phyloP scores from a whole-genome alignment of 2,888 invertebrate genomes.

The Lycocerus yunnanus region DNA sequence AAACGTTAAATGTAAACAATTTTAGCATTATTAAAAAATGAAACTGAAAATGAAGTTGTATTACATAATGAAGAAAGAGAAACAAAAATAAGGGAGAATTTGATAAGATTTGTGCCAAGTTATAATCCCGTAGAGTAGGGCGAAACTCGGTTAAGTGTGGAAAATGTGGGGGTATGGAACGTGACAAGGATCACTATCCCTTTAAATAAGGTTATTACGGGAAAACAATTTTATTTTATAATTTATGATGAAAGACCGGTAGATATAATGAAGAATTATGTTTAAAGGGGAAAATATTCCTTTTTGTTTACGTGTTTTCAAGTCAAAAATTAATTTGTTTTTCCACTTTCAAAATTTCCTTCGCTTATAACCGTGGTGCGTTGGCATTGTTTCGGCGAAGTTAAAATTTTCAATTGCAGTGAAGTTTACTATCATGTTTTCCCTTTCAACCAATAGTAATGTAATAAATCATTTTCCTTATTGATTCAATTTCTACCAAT shows the following conservation, averaged over 20 bases:
- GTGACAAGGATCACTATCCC: conserved; percentile 48
- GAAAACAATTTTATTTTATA: conserved; percentile 48
- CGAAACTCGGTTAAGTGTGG: conserved; percentile 40
- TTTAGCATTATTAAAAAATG: not conserved
- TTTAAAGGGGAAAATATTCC: conserved; percentile 12
- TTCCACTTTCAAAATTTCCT: not conserved
- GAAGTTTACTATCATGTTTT: not conserved
- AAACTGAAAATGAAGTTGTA: conserved; percentile 15
- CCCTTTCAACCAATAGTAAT: not conserved
- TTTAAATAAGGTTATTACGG: conserved; percentile 50
- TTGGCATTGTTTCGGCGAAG: not conserved
- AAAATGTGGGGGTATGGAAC: conserved; percentile 42
- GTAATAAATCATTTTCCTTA: not conserved
- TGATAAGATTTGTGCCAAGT: conserved; percentile 46
- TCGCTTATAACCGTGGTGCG: not conserved
- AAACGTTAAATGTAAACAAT: not conserved
- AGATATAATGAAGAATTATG: conserved; percentile 26
- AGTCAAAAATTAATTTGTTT: conserved; percentile 9
- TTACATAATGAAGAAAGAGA: conserved; percentile 27
- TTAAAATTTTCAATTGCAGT: not conserved
- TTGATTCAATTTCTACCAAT: not conserved
- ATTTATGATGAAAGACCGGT: conserved; percentile 36
- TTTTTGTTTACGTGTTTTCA: conserved; percentile 6
- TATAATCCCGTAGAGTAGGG: conserved; percentile 43
- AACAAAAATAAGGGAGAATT: conserved; percentile 42